phyloP scores from a whole-genome alignment of 2,797 vertebrate species.

The Menidia menidia region DNA sequence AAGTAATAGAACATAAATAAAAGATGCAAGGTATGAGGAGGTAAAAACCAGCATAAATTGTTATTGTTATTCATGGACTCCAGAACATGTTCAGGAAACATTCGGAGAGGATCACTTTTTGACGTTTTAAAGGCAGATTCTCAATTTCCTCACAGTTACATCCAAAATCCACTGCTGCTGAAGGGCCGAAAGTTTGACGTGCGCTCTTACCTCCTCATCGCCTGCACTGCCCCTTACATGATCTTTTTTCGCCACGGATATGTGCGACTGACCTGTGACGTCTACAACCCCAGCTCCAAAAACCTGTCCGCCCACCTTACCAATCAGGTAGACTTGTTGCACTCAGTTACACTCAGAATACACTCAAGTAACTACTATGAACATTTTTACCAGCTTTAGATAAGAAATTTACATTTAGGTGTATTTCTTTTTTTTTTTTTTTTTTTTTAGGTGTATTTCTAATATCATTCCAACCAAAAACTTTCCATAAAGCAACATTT shows the following conservation, averaged over 20 bases:
- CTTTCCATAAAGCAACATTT: no score
- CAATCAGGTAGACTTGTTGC: constrained; percentile 84
- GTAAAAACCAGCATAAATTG: not conserved
- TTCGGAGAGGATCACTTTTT: not conserved
- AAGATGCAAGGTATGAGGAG: not conserved
- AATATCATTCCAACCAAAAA: no score
- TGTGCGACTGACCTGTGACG: constrained; percentile 85
- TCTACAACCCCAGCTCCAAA: constrained; percentile 84
- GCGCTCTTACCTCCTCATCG: constrained; percentile 88
- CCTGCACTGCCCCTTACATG: constrained; percentile 85
- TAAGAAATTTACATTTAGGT: no score
- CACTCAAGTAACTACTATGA: no score
- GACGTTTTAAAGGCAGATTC: not conserved
- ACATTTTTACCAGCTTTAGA: no score
- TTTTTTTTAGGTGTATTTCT: no score
- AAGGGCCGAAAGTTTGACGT: constrained; percentile 90
- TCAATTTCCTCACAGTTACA: constrained; percentile 80
- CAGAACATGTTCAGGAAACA: not conserved
- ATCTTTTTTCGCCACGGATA: constrained; percentile 93
- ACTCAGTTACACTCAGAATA: no score
- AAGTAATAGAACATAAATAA: not conserved
- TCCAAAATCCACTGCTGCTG: constrained; percentile 88
- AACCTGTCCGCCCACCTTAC: constrained; percentile 89
- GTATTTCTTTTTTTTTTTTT: no score
- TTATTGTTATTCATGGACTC: not conserved